A percentile compares a stretch with the other conserved stretches of the same genome.
Conservation (phyloP, 2,113 vertebrate species). For the Dasyurus viverrinus region DNA sequence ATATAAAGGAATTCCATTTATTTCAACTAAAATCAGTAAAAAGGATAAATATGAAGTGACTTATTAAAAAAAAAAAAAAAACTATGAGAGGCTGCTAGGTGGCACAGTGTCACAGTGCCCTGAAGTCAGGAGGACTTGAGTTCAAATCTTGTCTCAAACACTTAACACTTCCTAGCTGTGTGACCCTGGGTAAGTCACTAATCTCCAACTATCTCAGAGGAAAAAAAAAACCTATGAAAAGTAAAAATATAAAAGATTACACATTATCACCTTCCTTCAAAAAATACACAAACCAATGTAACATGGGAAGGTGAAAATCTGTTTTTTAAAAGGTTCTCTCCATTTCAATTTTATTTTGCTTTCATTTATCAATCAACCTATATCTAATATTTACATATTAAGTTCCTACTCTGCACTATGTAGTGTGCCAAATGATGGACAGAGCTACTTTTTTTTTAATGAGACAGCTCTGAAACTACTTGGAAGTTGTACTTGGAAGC, state of each 20-base stretch:
- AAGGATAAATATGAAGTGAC: too few species aligned
- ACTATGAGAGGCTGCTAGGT: background rate
- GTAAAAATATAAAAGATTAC: too few species aligned
- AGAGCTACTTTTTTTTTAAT: background rate
- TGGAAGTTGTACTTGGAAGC: background rate
- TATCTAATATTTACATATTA: background rate
- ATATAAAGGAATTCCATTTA: background rate
- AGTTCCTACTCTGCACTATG: background rate
- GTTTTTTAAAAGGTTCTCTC: too few species aligned
- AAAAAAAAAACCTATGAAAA: too few species aligned
- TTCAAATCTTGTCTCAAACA: too few species aligned
- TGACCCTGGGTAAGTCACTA: too few species aligned
- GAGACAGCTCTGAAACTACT: background rate
- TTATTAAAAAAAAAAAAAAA: background rate
- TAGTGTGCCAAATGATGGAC: background rate
- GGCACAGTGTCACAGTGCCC: too few species aligned
- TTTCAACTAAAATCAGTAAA: background rate
- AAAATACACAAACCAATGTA: background rate
- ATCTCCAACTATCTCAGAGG: too few species aligned
- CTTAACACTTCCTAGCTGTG: too few species aligned
- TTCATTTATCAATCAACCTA: background rate
- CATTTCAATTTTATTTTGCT: background rate
- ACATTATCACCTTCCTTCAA: background rate
- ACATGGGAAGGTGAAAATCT: background rate
- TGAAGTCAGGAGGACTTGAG: too few species aligned